A percentile compares a stretch with the other conserved stretches of the same genome.
Evolutionary conservation across 2,113 vertebrate genomes (phyloP).

Genomic region (Echinops telfairi): DNA sequence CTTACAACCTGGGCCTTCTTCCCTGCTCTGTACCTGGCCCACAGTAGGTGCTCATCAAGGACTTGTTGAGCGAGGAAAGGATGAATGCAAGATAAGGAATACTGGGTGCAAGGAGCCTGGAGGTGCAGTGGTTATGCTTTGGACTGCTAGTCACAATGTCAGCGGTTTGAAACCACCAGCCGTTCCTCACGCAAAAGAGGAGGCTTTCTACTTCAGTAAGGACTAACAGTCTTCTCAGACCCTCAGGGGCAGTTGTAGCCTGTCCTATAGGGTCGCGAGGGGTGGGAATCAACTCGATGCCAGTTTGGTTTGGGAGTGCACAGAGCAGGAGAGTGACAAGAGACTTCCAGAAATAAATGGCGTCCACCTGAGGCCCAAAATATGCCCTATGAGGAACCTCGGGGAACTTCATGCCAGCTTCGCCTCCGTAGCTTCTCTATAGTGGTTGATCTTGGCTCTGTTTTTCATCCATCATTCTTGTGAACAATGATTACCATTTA

Average conservation of each 20-base stretch:
- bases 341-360: no score
- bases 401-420: neutral
- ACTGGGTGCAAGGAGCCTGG: no score
- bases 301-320: neutral
- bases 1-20: neutral
- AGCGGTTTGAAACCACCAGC: no score
- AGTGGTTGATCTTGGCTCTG: neutral
- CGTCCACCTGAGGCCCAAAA: neutral
- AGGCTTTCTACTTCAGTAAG: no score
- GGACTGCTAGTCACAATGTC: no score
- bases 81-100: neutral
- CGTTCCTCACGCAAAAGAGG: no score
- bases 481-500: neutral
- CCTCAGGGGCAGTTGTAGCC: no score
- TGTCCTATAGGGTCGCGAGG: no score
- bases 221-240: no score
- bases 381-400: neutral
- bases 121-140: no score
- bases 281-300: no score
- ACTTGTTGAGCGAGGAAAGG: neutral
- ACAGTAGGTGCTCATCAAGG: neutral
- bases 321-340: no score
- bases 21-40: neutral
- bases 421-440: neutral
- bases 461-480: slow-evolving; percentile 16